Percentiles rank a stretch among this genome's conserved stretches.
phyloP scores from a whole-genome alignment of 2,113 vertebrate genomes.

The Mobula birostris region DNA sequence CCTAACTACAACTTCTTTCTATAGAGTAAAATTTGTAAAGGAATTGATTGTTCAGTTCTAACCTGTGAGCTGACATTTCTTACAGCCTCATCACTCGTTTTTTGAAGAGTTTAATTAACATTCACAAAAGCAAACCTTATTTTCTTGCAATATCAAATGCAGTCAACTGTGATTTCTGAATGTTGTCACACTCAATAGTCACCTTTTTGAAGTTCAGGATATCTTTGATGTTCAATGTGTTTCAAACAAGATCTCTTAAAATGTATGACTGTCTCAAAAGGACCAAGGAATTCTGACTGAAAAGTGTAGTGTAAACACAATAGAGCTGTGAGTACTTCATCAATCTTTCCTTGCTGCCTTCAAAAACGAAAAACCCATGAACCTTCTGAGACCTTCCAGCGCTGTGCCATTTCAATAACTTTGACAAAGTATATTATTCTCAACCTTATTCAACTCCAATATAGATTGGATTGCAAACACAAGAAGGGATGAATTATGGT shows the following conservation, averaged over 20 bases:
- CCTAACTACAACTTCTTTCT: background rate
- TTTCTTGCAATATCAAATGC: background rate
- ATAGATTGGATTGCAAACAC: conserved; percentile 45
- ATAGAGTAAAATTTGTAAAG: background rate
- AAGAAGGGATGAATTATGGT: conserved; percentile 54
- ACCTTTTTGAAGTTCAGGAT: background rate
- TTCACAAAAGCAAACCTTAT: background rate
- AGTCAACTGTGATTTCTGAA: conserved; percentile 7
- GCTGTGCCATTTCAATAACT: conserved; percentile 51
- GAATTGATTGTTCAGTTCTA: background rate
- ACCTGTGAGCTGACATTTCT: background rate
- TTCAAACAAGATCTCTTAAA: conserved; percentile 37
- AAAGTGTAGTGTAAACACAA: conserved; percentile 47
- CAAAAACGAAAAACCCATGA: conserved; percentile 40
- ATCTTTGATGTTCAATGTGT: conserved; percentile 32
- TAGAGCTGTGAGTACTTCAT: conserved; percentile 55
- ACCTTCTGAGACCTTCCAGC: conserved; percentile 53
- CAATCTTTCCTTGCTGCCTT: conserved; percentile 54
- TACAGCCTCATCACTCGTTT: background rate
- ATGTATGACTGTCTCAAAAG: conserved; percentile 24
- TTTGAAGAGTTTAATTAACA: conserved; percentile 1
- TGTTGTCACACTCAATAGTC: background rate
- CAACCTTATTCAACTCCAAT: conserved; percentile 54
- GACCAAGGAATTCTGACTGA: conserved; percentile 1
- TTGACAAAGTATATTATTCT: conserved; percentile 57